Base-by-base conservation (phyloP, 1,140 invertebrate genomes). In the Nasonia longicornis region DNA sequence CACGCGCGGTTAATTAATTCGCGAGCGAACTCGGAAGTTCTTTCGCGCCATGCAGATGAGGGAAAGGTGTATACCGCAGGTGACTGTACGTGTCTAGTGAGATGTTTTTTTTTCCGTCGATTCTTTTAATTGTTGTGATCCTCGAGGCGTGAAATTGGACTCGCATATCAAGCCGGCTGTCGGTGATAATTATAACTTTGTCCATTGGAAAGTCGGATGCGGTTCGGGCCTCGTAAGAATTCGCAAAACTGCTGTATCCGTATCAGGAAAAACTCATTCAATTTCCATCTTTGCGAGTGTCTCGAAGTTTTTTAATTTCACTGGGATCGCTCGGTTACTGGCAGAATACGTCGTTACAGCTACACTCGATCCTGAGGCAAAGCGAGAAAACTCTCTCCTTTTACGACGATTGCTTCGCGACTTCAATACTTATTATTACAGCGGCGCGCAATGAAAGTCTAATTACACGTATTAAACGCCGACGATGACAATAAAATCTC, bases 1-100 rank as follows among this genome's bases (percentile, higher is more conserved):
- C 26, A 26, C 10, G 14, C 35, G 35, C 69, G 31, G 38, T 29
- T 70, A 70, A 70, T 70, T 70, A 70, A 70, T 70, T 70, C 69
- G 64, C 64, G 0, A 20, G 64, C 64, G 35, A 10, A 70, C 4
- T 70, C 66, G 66, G 66, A 67, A 67, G 66, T 67, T 67, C 6
- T 31, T 67, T n/a, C 63, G 63, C 63, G 63, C n/a, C 3, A 48
- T 14, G 45, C 2, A 16, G 45, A 10, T 3, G 45, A 16, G 45
- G 3, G 3, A 48, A 48, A 48, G 45, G 8, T 48, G 3, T 48
- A 8, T 4, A 38, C 0, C 3, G 35, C 7, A 0, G 35, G 35
- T 38, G 35, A 38, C 35, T 38, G 26, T 26, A 26, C 26, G 7
- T 38, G 35, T 6, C 3, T 42, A 42, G 38, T 42, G 7, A 8